These are phyloP conservation scores for Bos taurus DNA, from an alignment of 2,113 vertebrate genomes.

Conservation along the genomic window DNA sequence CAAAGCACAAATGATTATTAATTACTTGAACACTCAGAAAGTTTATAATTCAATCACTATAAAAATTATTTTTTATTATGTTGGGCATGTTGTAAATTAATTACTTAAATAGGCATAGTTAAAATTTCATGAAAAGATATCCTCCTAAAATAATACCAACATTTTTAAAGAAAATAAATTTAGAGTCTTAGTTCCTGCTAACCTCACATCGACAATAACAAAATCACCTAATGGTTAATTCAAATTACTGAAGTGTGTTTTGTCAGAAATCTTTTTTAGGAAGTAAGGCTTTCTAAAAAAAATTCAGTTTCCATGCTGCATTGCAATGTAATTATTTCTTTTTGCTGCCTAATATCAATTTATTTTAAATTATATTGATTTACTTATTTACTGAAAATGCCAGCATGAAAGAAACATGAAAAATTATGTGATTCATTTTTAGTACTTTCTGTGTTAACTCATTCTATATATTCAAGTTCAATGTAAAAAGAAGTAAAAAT, in stretches of 20 bases:
- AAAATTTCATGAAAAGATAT: conserved; percentile 33
- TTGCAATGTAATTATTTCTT: background rate
- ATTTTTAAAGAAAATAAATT: conserved; percentile 14
- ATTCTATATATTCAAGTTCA: background rate
- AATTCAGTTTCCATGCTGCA: background rate
- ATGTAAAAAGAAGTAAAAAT: conserved; percentile 5
- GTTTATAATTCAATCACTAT: conserved; percentile 45
- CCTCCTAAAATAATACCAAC: background rate
- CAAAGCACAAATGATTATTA: conserved; percentile 72
- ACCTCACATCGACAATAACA: background rate
- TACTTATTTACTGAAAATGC: background rate
- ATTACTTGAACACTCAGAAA: conserved; percentile 68
- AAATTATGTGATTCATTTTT: background rate
- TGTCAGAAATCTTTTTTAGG: background rate
- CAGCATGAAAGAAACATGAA: background rate
- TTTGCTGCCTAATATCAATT: background rate
- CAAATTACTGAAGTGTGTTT: background rate
- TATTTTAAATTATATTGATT: background rate
- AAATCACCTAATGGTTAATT: background rate
- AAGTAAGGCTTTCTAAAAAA: background rate
- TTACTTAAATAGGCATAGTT: conserved; percentile 44
- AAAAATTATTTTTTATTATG: conserved; percentile 68
- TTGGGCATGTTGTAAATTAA: conserved; percentile 33
- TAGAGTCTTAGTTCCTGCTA: conserved; percentile 25
- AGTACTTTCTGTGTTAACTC: background rate